Percentiles rank a stretch among this genome's conserved stretches.
Evolutionary conservation across 2,888 invertebrate genomes (phyloP).

Genomic region (Cyaniris semiargus): DNA sequence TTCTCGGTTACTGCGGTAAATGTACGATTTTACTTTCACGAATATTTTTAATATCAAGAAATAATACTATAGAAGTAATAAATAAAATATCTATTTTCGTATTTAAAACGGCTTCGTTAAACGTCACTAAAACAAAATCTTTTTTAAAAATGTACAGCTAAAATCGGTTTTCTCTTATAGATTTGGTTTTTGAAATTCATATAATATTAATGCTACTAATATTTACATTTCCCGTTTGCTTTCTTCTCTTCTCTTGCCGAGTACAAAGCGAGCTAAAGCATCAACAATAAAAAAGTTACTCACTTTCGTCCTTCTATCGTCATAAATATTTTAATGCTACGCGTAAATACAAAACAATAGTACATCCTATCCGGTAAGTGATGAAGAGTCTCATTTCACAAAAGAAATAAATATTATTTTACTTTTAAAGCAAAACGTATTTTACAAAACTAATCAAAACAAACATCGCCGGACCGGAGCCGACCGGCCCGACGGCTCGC

Average conservation of each 20-base stretch:
- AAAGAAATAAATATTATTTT: constrained; percentile 73
- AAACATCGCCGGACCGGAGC: constrained; percentile 44
- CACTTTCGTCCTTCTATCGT: constrained; percentile 42
- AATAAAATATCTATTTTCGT: background rate
- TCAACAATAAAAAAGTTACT: constrained; percentile 33
- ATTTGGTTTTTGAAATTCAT: constrained; percentile 41
- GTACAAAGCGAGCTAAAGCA: constrained; percentile 29
- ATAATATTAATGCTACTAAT: constrained; percentile 32
- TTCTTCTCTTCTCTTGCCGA: constrained; percentile 31
- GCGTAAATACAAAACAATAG: constrained; percentile 54
- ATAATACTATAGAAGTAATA: background rate
- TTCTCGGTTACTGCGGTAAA: background rate
- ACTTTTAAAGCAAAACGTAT: constrained; percentile 70
- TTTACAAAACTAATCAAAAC: constrained; percentile 56
- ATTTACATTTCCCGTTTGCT: constrained; percentile 34
- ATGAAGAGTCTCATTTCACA: constrained; percentile 53
- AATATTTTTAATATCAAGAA: background rate
- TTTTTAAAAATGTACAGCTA: background rate
- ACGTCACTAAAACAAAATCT: background rate
- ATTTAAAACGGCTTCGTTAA: background rate
- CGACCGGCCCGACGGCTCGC: constrained; percentile 33
- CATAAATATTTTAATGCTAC: constrained; percentile 52
- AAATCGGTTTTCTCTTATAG: constrained; percentile 11
- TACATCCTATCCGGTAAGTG: constrained; percentile 55
- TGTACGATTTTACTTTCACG: background rate